Evolutionary conservation across 2,888 invertebrate genomes (phyloP), one percentile per base, ranked within the genome.

Genomic region (Gonocerus acuteangulatus): DNA sequence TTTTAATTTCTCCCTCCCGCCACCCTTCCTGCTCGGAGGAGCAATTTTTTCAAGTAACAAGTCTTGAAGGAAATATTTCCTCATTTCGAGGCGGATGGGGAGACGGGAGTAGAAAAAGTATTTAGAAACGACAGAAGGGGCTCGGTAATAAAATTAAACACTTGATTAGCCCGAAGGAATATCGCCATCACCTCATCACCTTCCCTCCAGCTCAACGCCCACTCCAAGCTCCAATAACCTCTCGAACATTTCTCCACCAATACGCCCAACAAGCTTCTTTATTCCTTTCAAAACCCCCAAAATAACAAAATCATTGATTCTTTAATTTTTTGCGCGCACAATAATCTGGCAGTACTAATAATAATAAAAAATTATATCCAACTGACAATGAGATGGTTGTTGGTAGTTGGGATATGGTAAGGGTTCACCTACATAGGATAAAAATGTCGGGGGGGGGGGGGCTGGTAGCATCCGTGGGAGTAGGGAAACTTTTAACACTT

Each of bases 1-100:
- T 67, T 67, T 67, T 67, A 67, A 66, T 67, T 67, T 66, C 66
- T 64, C 64, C 60, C 63, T 60, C 49, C 42, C 59, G 48, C 60
- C 58, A 56, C 54, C 59, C 56, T 58, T 44, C 34, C 48, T 49
- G 45, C 52, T 61, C 63, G 60, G 59, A 61, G 61, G 57, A 62
- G 60, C 65, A 61, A 64, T 65, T 64, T 65, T 64, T 65, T 65
- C 63, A 62, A 63, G 64, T 64, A 65, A 64, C 64, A 65, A 67
- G 65, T 64, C 64, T 67, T 59, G 64, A 64, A 65, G 61, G 63
- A 65, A 64, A 67, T 65, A 64, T 65, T 67, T 67, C 61, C 65
- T 65, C 63, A 63, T 65, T 63, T 59, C 59, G 34, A 45, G 44
- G 42, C 15, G 39, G 7, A 4, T 6, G 39, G 39, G 3, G 51